phyloP scores from a whole-genome alignment of 2,113 vertebrate genomes.

The Ivindomyrus marchei region DNA sequence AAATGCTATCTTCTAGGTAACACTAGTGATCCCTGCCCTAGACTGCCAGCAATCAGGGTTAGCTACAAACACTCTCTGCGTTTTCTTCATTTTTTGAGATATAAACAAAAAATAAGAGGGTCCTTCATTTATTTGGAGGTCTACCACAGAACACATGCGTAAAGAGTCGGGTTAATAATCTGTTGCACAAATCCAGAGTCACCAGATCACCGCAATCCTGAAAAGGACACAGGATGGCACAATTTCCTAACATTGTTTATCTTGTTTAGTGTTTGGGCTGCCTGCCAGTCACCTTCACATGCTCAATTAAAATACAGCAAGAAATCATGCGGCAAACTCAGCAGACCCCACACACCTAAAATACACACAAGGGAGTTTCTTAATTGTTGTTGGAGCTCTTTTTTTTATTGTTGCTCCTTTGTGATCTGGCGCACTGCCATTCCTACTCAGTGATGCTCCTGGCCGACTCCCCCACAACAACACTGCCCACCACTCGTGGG shows the following conservation, averaged over 20 bases:
- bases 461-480: not conserved
- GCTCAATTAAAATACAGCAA: conserved; percentile 23
- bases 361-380: conserved; percentile 13
- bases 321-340: not conserved
- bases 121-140: not conserved
- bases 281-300: conserved; percentile 5
- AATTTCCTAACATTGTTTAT: not conserved
- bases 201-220: not conserved
- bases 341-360: conserved; percentile 5
- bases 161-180: not conserved
- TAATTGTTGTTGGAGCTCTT: conserved; percentile 19
- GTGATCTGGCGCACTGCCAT: not conserved
- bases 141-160: not conserved
- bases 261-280: conserved; percentile 1
- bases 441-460: not conserved
- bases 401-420: not conserved
- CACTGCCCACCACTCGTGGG: not conserved
- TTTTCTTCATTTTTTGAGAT: not conserved
- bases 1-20: not conserved
- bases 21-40: not conserved
- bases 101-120: not conserved
- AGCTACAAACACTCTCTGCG: not conserved
- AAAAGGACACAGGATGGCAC: not conserved
- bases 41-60: not conserved
- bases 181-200: not conserved